Percentiles rank a stretch among this genome's conserved stretches.
phyloP scores from a whole-genome alignment of 2,888 invertebrate genomes.

The Phengaris arion region DNA sequence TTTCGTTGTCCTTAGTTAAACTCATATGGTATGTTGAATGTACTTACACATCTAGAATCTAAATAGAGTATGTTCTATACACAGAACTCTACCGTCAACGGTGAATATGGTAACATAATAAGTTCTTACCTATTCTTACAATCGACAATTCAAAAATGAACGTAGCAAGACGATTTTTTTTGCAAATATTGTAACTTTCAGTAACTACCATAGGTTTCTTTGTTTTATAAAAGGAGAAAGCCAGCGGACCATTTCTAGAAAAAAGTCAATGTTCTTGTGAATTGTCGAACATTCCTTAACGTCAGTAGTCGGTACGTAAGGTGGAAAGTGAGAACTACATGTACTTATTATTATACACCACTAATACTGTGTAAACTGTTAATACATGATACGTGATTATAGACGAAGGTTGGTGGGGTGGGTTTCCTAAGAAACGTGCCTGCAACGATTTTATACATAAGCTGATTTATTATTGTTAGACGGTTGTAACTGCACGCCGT shows the following conservation, averaged over 20 bases:
- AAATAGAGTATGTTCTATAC: too few relatives aligned
- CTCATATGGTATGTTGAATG: too few relatives aligned
- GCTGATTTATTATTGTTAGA: slow-evolving; percentile 61
- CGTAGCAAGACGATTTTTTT: neutral
- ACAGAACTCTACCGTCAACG: too few relatives aligned
- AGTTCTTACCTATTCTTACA: too few relatives aligned
- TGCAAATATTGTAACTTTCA: slow-evolving; percentile 6
- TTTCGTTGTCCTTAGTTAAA: too few relatives aligned
- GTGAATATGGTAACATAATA: too few relatives aligned
- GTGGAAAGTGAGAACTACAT: slow-evolving; percentile 12
- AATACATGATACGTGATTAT: slow-evolving; percentile 1
- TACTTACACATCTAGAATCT: too few relatives aligned
- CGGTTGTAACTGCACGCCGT: slow-evolving; percentile 41
- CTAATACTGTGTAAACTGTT: too few relatives aligned
- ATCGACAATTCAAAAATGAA: neutral
- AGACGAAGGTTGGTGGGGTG: slow-evolving; percentile 14
- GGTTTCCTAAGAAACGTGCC: slow-evolving; percentile 26
- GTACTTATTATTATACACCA: neutral
- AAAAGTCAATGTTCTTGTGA: slow-evolving; percentile 2
- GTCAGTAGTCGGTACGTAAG: neutral
- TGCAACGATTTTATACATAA: slow-evolving; percentile 44
- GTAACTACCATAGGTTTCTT: neutral
- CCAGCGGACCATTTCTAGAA: slow-evolving; percentile 4
- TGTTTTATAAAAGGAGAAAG: slow-evolving; percentile 15
- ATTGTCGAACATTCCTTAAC: slow-evolving; percentile 17